Evolutionary conservation across 2,113 vertebrate species (phyloP).

Genomic region (Anser brachyrhynchus): DNA sequence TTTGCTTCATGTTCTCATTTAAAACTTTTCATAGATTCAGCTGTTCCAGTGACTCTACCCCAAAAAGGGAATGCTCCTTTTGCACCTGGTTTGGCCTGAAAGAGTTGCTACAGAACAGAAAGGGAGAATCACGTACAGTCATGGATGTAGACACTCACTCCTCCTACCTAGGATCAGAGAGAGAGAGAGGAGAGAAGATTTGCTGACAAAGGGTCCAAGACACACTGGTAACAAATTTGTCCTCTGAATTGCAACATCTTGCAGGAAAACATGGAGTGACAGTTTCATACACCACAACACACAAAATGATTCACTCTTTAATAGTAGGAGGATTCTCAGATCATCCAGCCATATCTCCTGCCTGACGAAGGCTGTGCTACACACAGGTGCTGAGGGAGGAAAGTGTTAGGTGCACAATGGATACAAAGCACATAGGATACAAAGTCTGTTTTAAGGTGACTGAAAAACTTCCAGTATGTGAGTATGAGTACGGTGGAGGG

Average conservation of each 20-base stretch:
- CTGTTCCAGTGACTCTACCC: background rate
- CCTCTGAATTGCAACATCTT: background rate
- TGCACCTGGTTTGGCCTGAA: background rate
- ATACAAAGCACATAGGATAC: background rate
- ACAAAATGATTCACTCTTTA: background rate
- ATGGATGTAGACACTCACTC: background rate
- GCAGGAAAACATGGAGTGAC: too few species aligned
- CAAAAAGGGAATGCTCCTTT: background rate
- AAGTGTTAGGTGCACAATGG: background rate
- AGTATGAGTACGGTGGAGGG: background rate
- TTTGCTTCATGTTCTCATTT: background rate
- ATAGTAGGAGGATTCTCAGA: background rate
- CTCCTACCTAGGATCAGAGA: background rate
- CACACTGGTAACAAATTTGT: background rate
- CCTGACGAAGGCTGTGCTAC: background rate
- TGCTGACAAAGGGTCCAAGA: background rate
- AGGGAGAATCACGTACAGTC: fast-evolving
- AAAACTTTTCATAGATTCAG: background rate
- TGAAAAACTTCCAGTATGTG: background rate
- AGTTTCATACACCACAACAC: background rate
- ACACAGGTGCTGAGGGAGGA: background rate
- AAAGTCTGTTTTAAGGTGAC: background rate
- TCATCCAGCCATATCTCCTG: background rate
- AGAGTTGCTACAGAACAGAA: background rate
- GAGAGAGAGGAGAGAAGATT: background rate